phyloP scores from a whole-genome alignment of 2,113 vertebrate species.

The Syngnathoides biaculeatus region DNA sequence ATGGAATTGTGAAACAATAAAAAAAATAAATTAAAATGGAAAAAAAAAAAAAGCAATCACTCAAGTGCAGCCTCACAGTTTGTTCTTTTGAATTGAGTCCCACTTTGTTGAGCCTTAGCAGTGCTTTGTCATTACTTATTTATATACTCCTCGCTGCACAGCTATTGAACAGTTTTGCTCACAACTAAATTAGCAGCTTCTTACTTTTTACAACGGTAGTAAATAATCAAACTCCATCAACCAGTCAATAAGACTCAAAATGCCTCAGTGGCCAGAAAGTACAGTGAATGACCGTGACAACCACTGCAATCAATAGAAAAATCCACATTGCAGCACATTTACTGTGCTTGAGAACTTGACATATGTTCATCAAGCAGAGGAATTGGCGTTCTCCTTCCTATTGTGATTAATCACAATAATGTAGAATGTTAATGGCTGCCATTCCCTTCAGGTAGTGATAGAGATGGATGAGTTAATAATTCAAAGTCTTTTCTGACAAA shows the following conservation, averaged over 20 bases:
- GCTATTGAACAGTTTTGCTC: too few species aligned
- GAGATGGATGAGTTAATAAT: constrained; percentile 34
- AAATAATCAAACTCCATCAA: neutral
- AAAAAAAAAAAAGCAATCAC: too few species aligned
- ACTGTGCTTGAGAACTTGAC: neutral
- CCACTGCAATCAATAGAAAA: neutral
- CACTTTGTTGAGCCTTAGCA: too few species aligned
- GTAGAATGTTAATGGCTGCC: constrained; percentile 20
- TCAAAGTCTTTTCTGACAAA: constrained; percentile 19
- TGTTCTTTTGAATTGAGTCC: too few species aligned
- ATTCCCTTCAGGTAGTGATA: constrained; percentile 32
- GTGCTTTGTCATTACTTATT: too few species aligned
- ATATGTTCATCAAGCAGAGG: constrained; percentile 15
- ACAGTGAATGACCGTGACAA: neutral
- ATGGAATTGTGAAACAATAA: too few species aligned
- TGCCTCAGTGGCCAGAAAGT: neutral
- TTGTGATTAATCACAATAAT: constrained; percentile 25
- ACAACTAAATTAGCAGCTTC: too few species aligned
- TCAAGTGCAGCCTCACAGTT: too few species aligned
- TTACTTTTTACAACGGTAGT: too few species aligned
- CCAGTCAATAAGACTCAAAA: neutral
- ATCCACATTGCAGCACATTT: constrained; percentile 1
- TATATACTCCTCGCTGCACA: too few species aligned
- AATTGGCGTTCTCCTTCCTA: constrained; percentile 10
- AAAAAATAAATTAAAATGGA: too few species aligned